Evolutionary conservation across 2,888 invertebrate genomes (phyloP).

Genomic region (Zaprionus obscuricornis): DNA sequence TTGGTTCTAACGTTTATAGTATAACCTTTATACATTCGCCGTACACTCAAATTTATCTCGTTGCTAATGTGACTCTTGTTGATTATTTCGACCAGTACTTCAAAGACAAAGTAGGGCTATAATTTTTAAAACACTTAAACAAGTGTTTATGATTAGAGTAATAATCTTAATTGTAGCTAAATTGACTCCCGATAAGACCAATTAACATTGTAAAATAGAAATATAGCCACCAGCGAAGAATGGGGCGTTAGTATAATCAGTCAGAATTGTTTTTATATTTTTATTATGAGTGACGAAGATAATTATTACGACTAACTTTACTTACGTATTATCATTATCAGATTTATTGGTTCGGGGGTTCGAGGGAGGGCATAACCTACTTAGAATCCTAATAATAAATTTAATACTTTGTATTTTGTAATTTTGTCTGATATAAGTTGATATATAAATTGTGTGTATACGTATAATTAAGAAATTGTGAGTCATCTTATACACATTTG

Average conservation of each 20-base stretch:
- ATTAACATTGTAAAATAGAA: slow-evolving; percentile 36
- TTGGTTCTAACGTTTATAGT: neutral
- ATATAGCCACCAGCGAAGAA: slow-evolving; percentile 23
- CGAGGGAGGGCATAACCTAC: slow-evolving; percentile 7
- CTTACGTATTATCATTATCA: neutral
- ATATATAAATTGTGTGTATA: no score
- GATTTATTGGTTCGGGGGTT: no score
- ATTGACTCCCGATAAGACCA: slow-evolving; percentile 27
- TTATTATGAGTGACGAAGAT: slow-evolving; percentile 29
- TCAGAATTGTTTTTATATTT: slow-evolving; percentile 11
- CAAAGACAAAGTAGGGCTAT: slow-evolving; percentile 7
- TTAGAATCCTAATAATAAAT: neutral
- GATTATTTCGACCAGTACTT: slow-evolving; percentile 34
- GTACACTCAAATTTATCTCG: no score
- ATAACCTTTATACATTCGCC: slow-evolving; percentile 15
- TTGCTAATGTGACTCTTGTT: slow-evolving; percentile 14
- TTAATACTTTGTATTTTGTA: neutral
- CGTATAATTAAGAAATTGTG: neutral
- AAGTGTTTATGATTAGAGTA: slow-evolving; percentile 8
- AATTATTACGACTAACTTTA: slow-evolving; percentile 14
- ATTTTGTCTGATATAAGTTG: no score
- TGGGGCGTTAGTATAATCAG: slow-evolving; percentile 16
- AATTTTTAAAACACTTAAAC: slow-evolving; percentile 12
- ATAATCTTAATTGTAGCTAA: slow-evolving; percentile 33
- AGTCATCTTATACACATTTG: slow-evolving; percentile 19